phyloP scores from a whole-genome alignment of 2,113 vertebrate genomes.

The Lampris megalopsis region DNA sequence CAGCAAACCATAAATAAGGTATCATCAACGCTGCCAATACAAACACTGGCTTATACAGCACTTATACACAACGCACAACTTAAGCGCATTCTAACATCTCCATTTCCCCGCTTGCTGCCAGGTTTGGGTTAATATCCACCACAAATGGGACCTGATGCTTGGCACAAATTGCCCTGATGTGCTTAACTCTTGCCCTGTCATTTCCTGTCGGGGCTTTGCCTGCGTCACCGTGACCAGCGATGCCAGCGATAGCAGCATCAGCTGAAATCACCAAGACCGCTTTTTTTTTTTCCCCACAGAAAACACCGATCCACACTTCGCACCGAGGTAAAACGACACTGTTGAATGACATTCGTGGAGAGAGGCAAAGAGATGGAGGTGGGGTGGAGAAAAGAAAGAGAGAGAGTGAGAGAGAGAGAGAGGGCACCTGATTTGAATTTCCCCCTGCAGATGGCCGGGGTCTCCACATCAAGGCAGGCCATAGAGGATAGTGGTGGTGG shows the following conservation, averaged over 20 bases:
- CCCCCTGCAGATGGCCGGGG: slow-evolving; percentile 79
- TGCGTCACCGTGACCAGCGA: slow-evolving; percentile 32
- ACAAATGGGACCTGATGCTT: slow-evolving; percentile 27
- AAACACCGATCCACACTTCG: neutral
- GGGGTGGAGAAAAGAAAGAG: neutral
- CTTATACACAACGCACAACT: neutral
- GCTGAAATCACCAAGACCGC: slow-evolving; percentile 1
- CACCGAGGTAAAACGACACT: neutral
- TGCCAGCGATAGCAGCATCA: slow-evolving; percentile 3
- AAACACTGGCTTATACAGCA: slow-evolving; percentile 18
- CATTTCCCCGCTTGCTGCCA: neutral
- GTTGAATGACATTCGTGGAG: neutral
- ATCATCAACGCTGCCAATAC: neutral
- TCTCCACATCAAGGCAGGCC: slow-evolving; percentile 83
- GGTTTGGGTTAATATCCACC: slow-evolving; percentile 19
- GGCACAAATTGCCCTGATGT: slow-evolving; percentile 43
- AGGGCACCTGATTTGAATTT: slow-evolving; percentile 79
- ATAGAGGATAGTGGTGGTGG: slow-evolving; percentile 70
- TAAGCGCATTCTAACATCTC: neutral
- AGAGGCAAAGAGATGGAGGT: neutral
- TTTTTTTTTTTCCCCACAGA: neutral
- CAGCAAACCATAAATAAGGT: neutral
- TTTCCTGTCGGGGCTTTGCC: slow-evolving; percentile 59
- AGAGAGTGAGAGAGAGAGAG: slow-evolving; percentile 20
- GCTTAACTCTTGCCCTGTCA: slow-evolving; percentile 48